Base-by-base conservation (phyloP, 2,888 invertebrate species). In the Daptonema setosum region DNA sequence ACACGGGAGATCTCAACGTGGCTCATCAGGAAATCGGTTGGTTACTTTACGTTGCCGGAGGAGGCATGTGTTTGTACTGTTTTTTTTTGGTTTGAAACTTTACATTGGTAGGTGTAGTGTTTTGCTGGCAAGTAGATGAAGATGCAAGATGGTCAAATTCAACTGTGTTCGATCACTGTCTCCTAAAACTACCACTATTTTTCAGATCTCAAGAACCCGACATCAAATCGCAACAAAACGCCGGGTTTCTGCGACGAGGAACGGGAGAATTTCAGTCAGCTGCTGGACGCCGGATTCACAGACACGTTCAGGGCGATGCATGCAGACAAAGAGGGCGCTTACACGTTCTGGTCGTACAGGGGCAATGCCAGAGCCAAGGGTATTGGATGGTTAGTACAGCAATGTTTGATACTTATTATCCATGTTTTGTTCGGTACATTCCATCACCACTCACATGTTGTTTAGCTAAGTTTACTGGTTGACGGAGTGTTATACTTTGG, bases 1-100 rank as follows among this genome's bases (percentile, higher is more conserved):
- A 93, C 65, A 85, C 85, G 68, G 97, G 97, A 0, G 97, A 97
- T 72, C 81, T 97, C 80, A 97, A 97, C 74, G 95, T 97, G 11
- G 83, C 95, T 25, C 95, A 99, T 72, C 75, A 80, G 61, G 88
- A 88, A 77, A 91, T 93, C 69, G 85, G 85, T 84, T 55, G 2
- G 22, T 26, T 22, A 29, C 25, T 28, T n/a, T n/a, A n/a, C n/a
- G n/a, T n/a, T n/a, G n/a, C n/a, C n/a, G n/a, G n/a, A n/a, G n/a
- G n/a, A n/a, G n/a, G n/a, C n/a, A n/a, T n/a, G n/a, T n/a, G n/a
- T n/a, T n/a, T n/a, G 25, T 17, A 29, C 11, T 29, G 1, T 28
- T 28, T 52, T 28, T 28, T 52, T 28, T 8, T 26, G 47, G n/a
- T 60, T 60, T 26, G 25, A n/a, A n/a, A n/a, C 20, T 8, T 11